phyloP scores from a whole-genome alignment of 2,888 invertebrate species.

The Pristionchus japonicus region DNA sequence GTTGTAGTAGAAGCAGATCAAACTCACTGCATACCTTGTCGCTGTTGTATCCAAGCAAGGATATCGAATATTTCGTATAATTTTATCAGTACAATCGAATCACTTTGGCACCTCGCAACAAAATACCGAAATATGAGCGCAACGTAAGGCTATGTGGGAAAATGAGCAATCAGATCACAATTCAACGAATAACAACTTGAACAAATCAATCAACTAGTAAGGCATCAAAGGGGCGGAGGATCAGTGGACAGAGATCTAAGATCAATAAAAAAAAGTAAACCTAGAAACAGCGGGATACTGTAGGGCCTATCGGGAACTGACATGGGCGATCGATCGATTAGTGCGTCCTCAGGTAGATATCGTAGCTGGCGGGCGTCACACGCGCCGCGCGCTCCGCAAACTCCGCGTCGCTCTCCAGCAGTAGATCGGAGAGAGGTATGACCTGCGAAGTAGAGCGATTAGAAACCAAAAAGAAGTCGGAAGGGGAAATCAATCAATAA shows the following conservation, averaged over 20 bases:
- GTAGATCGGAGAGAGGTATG: conserved; percentile 27
- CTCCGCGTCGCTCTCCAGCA: conserved; percentile 31
- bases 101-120: background rate
- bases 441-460: background rate
- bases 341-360: conserved; percentile 39
- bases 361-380: conserved; percentile 40
- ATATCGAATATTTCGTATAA: no score
- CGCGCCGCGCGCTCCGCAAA: conserved; percentile 17
- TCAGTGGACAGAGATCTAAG: background rate
- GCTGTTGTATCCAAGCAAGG: no score
- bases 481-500: background rate
- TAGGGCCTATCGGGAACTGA: no score
- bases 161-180: background rate
- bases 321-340: conserved; percentile 16
- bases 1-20: no score
- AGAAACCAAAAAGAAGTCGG: no score
- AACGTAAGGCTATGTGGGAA: background rate
- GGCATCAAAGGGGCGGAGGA: background rate
- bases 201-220: background rate
- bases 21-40: no score
- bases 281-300: no score
- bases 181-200: background rate
- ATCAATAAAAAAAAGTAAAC: no score
- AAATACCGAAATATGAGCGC: background rate
- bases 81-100: no score